Conservation (phyloP, 2,797 vertebrate species). For the Hapalemur alaotrensis region DNA sequence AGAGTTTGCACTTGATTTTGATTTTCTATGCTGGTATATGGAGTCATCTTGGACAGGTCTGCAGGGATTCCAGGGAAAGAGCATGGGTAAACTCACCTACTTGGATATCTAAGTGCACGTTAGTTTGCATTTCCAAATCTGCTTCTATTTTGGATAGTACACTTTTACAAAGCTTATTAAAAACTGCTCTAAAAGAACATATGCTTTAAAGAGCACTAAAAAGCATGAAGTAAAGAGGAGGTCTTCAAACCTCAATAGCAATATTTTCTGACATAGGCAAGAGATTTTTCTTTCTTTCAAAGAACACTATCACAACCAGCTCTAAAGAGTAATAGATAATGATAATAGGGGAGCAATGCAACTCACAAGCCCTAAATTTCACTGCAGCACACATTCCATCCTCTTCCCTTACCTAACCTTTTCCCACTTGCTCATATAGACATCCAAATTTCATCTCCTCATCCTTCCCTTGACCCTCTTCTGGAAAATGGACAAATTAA, state of each 20-base stretch:
- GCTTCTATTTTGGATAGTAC: slow-evolving; percentile 44
- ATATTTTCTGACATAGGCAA: slow-evolving; percentile 65
- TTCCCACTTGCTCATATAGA: neutral
- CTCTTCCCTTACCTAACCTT: neutral
- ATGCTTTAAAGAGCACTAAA: slow-evolving; percentile 41
- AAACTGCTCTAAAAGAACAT: slow-evolving; percentile 63
- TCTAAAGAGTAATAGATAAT: neutral
- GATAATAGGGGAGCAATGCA: neutral
- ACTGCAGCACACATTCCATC: neutral
- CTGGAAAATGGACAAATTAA: slow-evolving; percentile 44
- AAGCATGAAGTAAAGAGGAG: slow-evolving; percentile 68
- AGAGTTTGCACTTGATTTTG: neutral
- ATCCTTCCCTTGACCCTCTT: slow-evolving; percentile 5
- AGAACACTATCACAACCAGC: slow-evolving; percentile 30
- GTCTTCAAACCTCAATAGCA: slow-evolving; percentile 54
- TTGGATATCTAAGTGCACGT: neutral
- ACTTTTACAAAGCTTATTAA: slow-evolving; percentile 69
- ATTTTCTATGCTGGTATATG: neutral
- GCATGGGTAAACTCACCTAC: neutral
- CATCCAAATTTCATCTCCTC: slow-evolving; percentile 14
- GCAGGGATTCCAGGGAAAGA: neutral
- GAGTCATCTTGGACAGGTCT: neutral
- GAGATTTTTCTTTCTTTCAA: slow-evolving; percentile 60
- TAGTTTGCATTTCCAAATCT: slow-evolving; percentile 55
- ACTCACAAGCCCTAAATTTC: neutral